Conservation (phyloP, 2,113 vertebrate species). For the Bubo blakistoni region DNA sequence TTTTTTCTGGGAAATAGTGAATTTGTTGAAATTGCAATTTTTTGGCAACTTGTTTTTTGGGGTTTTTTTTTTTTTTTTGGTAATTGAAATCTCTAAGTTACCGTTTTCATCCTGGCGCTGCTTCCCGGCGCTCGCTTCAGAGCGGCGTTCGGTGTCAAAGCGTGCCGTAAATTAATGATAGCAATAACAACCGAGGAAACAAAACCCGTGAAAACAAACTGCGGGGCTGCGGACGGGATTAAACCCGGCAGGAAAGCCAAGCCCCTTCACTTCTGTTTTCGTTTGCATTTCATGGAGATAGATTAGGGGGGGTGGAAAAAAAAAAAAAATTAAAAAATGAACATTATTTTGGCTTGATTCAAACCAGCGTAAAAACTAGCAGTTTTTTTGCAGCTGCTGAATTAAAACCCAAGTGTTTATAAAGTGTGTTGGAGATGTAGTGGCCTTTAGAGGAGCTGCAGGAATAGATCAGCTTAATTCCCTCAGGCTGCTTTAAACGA, state of each 20-base stretch:
- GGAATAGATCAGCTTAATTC: neutral
- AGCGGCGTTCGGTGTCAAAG: neutral
- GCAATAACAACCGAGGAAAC: neutral
- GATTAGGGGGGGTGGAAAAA: neutral
- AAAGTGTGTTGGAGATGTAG: neutral
- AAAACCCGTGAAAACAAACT: neutral
- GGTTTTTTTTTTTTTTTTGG: neutral
- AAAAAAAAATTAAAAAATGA: neutral
- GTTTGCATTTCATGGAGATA: neutral
- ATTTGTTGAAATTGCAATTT: neutral
- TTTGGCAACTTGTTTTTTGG: neutral
- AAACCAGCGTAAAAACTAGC: fast-evolving
- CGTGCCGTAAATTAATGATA: neutral
- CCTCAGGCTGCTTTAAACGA: neutral
- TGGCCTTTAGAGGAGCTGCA: neutral
- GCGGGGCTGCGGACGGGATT: neutral
- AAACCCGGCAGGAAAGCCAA: neutral
- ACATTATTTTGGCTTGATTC: neutral
- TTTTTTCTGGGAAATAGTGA: neutral
- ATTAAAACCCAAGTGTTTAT: neutral
- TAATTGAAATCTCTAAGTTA: neutral
- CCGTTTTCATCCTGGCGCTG: fast-evolving
- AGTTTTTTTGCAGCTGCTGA: neutral
- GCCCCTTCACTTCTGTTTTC: neutral
- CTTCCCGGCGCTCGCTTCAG: neutral